These are phyloP conservation scores for Xenops minutus DNA, from an alignment of 2,797 vertebrate genomes.

Conservation along the genomic window DNA sequence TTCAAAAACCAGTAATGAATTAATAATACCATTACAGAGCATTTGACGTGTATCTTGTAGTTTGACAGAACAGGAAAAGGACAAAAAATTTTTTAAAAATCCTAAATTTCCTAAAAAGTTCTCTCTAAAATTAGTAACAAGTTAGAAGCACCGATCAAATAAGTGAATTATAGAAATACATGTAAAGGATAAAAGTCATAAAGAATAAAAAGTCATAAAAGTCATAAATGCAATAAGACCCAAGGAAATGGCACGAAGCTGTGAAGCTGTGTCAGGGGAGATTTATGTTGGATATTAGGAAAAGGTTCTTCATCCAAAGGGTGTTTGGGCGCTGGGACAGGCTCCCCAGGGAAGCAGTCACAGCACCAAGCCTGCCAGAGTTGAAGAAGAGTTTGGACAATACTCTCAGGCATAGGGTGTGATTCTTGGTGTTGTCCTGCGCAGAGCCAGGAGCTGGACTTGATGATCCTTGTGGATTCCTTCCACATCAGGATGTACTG, in stretches of 20 bases:
- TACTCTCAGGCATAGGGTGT: neutral
- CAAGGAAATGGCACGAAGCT: accelerated
- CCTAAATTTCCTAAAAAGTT: neutral
- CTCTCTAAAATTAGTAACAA: neutral
- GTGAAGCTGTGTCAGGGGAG: neutral
- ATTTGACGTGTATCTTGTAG: neutral
- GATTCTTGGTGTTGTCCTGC: neutral
- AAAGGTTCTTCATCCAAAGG: neutral
- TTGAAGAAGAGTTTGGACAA: neutral
- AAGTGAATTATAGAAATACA: neutral
- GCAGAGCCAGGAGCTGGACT: neutral
- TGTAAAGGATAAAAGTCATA: neutral
- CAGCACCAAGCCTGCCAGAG: neutral
- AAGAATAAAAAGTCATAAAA: neutral
- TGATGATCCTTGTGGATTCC: neutral
- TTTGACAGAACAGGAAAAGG: neutral
- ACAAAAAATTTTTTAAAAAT: neutral
- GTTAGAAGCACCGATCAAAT: neutral
- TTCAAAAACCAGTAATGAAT: neutral
- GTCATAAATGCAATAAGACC: neutral
- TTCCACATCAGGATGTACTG: neutral
- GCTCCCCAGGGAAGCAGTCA: neutral
- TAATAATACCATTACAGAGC: neutral
- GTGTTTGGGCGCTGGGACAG: neutral
- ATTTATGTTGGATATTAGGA: neutral